phyloP scores from a whole-genome alignment of 2,113 vertebrate species.

The Sphaerodactylus townsendi region DNA sequence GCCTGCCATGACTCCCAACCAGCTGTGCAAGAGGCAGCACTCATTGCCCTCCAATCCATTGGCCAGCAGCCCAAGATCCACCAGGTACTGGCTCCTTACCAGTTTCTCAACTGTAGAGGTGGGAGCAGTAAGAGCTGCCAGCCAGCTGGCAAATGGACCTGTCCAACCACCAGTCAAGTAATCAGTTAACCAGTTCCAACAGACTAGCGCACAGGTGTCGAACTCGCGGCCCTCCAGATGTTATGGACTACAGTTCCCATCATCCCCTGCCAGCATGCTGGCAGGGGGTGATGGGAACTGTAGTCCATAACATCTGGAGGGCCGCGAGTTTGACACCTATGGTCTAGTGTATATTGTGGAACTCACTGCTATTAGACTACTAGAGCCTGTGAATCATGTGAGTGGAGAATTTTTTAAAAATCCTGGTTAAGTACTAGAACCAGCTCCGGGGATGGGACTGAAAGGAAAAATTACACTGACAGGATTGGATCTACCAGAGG shows the following conservation, averaged over 20 bases:
- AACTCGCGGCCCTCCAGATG: too few relatives aligned
- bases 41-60: conserved; percentile 70
- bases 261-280: too few relatives aligned
- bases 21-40: conserved; percentile 69
- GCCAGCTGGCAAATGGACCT: neutral
- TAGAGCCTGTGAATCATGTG: neutral
- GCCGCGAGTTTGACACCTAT: too few relatives aligned
- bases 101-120: neutral
- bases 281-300: too few relatives aligned
- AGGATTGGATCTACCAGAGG: neutral
- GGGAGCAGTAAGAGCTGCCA: neutral
- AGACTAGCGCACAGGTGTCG: too few relatives aligned
- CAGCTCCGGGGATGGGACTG: neutral
- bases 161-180: neutral
- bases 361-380: neutral
- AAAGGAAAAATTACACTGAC: neutral
- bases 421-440: neutral
- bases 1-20: conserved; percentile 68
- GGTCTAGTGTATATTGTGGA: too few relatives aligned
- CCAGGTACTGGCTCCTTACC: conserved; percentile 62
- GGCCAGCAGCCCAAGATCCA: conserved; percentile 59
- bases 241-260: too few relatives aligned
- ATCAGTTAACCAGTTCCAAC: neutral
- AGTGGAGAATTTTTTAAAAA: neutral
- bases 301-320: too few relatives aligned